phyloP scores from a whole-genome alignment of 2,888 invertebrate species.

The Phytoseiulus persimilis region DNA sequence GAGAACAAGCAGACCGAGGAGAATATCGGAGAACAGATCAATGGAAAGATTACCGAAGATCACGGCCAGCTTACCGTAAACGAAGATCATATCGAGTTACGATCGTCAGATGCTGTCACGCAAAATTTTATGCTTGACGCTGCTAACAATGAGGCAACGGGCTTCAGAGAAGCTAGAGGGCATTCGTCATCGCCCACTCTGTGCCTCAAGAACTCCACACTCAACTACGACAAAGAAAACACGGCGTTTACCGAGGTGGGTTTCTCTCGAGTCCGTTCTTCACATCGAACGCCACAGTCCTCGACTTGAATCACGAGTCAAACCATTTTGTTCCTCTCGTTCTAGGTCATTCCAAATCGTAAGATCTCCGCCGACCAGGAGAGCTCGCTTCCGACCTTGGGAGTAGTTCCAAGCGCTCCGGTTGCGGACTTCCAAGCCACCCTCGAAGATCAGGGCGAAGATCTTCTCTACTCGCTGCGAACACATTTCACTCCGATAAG shows the following conservation, averaged over 20 bases:
- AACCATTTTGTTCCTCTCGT: background rate
- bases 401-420: background rate
- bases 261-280: background rate
- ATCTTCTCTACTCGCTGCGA: slow-evolving; percentile 17
- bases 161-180: background rate
- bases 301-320: too few relatives aligned
- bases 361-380: background rate
- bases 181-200: background rate
- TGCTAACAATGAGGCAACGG: background rate
- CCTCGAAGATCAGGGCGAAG: background rate
- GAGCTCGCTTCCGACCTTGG: background rate
- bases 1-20: background rate
- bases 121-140: background rate
- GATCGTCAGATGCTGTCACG: background rate
- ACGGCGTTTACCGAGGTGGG: slow-evolving; percentile 32
- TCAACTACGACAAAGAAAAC: slow-evolving; percentile 37
- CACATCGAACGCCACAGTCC: too few relatives aligned
- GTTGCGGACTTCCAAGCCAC: background rate
- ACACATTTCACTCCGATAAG: slow-evolving; percentile 27
- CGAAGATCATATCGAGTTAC: background rate
- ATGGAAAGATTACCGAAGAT: too few relatives aligned
- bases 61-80: too few relatives aligned
- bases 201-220: slow-evolving; percentile 31
- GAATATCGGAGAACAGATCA: background rate
- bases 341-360: slow-evolving; percentile 24